Evolutionary conservation across 1,140 invertebrate species (phyloP), one percentile per base, ranked within the genome.

Genomic region (Chymomyza costata): DNA sequence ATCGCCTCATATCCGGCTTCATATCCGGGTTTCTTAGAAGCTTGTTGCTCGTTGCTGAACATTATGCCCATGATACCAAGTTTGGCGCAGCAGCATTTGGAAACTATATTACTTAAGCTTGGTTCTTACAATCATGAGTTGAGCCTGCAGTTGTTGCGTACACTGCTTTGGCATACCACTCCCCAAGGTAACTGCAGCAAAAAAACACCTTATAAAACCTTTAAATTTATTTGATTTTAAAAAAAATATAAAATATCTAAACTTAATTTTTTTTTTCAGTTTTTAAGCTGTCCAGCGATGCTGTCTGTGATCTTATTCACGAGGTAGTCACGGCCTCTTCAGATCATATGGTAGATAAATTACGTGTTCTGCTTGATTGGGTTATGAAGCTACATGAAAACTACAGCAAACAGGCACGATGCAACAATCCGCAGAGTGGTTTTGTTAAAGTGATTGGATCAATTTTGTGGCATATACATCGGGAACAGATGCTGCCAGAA

Each of bases 391-490:
- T 85, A 28, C 68, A 67, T 15, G 58, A 76, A 10, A 84, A 82
- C 16, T 83, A 67, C 16, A 82, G 65, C 21, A 65, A 66, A 41
- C 63, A 71, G 40, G 59, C 64, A 3, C 70, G 81, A 1, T 82
- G 80, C 32, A 85, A 82, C 48, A 85, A 85, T 52, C 84, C 84
- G 1, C 82, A 85, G 17, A 85, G 84, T 40, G 83, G 83, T 2
- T 86, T 86, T 35, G 83, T 86, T 6, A 86, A 86, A 48, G 92
- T 91, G 56, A 89, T 93, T 40, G 91, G 93, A 11, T 91, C 94
- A 21, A 92, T 96, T 11, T 86, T 97, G 52, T 96, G 95, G 94
- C 89, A 91, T 46, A 88, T 91, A 15, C 90, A 93, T 70, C 88
- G 91, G 50, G 86, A 90, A 32, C 82, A 87, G 38, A 86, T 87